Percentiles rank a stretch among this genome's conserved stretches.
These are phyloP conservation scores for Premnoplex brunnescens DNA, from an alignment of 2,797 vertebrate species.

Conservation along the genomic window DNA sequence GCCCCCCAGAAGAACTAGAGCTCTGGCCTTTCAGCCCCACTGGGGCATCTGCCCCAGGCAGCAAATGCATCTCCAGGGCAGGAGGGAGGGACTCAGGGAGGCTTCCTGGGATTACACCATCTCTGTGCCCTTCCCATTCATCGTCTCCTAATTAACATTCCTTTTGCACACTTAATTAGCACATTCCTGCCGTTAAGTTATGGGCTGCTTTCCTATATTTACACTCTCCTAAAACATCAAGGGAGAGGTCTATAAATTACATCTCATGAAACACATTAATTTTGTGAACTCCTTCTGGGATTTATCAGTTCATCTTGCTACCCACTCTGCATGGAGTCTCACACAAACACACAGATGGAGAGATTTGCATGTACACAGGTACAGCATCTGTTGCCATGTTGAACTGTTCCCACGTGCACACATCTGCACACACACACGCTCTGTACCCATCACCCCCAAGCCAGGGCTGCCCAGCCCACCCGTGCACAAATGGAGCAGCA, in stretches of 20 bases:
- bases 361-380: accelerated
- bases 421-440: not conserved
- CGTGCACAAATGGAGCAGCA: accelerated
- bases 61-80: not conserved
- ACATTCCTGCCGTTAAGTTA: slow-evolving; percentile 28
- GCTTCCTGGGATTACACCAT: not conserved
- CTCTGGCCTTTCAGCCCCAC: not conserved
- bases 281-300: not conserved
- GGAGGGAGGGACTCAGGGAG: not conserved
- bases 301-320: not conserved
- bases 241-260: slow-evolving; percentile 28
- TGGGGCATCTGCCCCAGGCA: not conserved
- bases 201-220: slow-evolving; percentile 23
- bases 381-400: accelerated
- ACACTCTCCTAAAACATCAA: slow-evolving; percentile 35
- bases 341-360: not conserved
- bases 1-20: not conserved
- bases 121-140: not conserved
- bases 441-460: accelerated
- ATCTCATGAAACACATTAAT: not conserved
- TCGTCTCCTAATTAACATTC: not conserved
- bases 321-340: accelerated
- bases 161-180: slow-evolving; percentile 35
- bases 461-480: not conserved
- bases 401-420: not conserved